Evolutionary conservation across 2,888 invertebrate species (phyloP).

Genomic region (Anoplius nigerrimus): DNA sequence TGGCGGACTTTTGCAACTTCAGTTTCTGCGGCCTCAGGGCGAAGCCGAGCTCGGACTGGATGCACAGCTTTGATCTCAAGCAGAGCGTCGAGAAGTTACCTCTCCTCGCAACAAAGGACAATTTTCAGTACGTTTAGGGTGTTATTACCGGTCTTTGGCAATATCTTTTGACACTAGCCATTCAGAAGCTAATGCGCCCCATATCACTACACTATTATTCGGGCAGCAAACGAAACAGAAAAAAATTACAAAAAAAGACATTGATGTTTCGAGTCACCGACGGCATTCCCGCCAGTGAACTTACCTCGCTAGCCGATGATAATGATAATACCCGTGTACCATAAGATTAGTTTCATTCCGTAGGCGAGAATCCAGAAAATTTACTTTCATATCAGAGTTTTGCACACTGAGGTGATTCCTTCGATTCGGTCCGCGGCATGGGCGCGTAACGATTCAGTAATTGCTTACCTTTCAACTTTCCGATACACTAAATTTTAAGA

Average conservation of each 20-base stretch:
- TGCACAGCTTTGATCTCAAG: constrained; percentile 81
- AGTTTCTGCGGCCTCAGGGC: constrained; percentile 85
- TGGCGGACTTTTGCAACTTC: constrained; percentile 89
- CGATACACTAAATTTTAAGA: no score
- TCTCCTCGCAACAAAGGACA: constrained; percentile 80
- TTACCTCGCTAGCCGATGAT: no score
- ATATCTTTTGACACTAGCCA: constrained; percentile 42
- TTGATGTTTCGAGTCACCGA: no score
- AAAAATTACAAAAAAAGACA: constrained; percentile 34
- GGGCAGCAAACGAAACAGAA: constrained; percentile 50
- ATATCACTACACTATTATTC: constrained; percentile 55
- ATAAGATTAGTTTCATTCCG: constrained; percentile 39
- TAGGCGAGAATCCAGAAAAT: constrained; percentile 37
- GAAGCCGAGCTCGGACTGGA: constrained; percentile 87
- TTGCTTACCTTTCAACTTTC: no score
- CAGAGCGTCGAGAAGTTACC: constrained; percentile 82
- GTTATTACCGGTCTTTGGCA: constrained; percentile 10
- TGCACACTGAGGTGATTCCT: no score
- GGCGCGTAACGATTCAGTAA: no score
- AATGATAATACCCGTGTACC: constrained; percentile 29
- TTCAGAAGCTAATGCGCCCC: constrained; percentile 49
- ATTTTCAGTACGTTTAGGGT: constrained; percentile 83
- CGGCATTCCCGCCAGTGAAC: no score
- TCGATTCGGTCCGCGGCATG: no score
- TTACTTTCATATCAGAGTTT: constrained; percentile 7